Percentiles rank a stretch among this genome's conserved stretches.
These are phyloP conservation scores for Felis catus DNA, from an alignment of 2,113 vertebrate genomes.

Conservation along the genomic window F.catus_Fca126_mat1.0 CM031412.1:63835001-63835500, in stretches of 20 bases:
- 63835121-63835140: accelerated
- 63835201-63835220: not conserved
- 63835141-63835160: accelerated
- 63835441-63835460: not conserved
- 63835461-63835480: not conserved
- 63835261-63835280: not conserved
- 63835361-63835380: too few relatives aligned
- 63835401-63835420: too few relatives aligned
- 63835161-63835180: not conserved
- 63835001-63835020: not conserved
- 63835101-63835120: not conserved
- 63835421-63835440: not conserved
- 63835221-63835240: not conserved
- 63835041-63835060: not conserved
- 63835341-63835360: not conserved
- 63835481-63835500: not conserved
- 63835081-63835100: not conserved
- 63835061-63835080: not conserved
- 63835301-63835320: not conserved
- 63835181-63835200: not conserved
- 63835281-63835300: not conserved
- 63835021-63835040: not conserved
- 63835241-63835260: not conserved
- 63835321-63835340: not conserved
- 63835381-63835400: not conserved